phyloP scores from a whole-genome alignment of 1,140 invertebrate genomes.

The Solenopsis fugax region DNA sequence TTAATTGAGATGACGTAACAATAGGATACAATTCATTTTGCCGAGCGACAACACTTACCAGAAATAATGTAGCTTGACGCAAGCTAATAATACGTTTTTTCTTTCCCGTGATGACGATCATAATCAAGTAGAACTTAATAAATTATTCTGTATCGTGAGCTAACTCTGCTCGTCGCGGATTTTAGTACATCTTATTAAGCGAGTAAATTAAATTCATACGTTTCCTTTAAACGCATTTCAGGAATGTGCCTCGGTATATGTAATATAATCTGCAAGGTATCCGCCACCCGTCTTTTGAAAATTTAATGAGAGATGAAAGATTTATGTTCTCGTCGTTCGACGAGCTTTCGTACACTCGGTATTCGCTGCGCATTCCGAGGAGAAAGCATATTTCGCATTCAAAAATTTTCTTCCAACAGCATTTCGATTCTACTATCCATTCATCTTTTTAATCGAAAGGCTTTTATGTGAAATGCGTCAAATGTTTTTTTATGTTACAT shows the following conservation, averaged over 20 bases:
- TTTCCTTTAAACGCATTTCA: slow-evolving; percentile 38
- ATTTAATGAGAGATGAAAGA: slow-evolving; percentile 60
- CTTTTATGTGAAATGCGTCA: not conserved
- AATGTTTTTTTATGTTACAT: not conserved
- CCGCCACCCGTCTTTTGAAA: slow-evolving; percentile 45
- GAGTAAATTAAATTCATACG: slow-evolving; percentile 46
- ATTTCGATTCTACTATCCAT: slow-evolving; percentile 17
- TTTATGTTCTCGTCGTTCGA: slow-evolving; percentile 57
- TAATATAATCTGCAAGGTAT: slow-evolving; percentile 48
- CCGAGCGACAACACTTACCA: slow-evolving; percentile 43
- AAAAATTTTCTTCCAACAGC: slow-evolving; percentile 26
- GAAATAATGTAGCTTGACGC: slow-evolving; percentile 27
- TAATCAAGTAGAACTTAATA: slow-evolving; percentile 25
- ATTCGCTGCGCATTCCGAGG: not conserved
- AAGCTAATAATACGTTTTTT: slow-evolving; percentile 49
- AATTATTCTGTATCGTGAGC: slow-evolving; percentile 27
- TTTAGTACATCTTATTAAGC: slow-evolving; percentile 47
- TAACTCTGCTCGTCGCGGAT: slow-evolving; percentile 25
- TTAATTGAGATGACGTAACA: slow-evolving; percentile 66
- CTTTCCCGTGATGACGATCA: slow-evolving; percentile 39
- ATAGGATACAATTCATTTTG: slow-evolving; percentile 60
- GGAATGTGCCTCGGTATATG: not conserved
- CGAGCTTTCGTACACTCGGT: slow-evolving; percentile 39
- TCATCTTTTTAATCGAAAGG: slow-evolving; percentile 14
- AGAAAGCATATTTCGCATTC: slow-evolving; percentile 49